Conservation (phyloP, 2,888 invertebrate genomes). For the Uloborus plumipes region DNA sequence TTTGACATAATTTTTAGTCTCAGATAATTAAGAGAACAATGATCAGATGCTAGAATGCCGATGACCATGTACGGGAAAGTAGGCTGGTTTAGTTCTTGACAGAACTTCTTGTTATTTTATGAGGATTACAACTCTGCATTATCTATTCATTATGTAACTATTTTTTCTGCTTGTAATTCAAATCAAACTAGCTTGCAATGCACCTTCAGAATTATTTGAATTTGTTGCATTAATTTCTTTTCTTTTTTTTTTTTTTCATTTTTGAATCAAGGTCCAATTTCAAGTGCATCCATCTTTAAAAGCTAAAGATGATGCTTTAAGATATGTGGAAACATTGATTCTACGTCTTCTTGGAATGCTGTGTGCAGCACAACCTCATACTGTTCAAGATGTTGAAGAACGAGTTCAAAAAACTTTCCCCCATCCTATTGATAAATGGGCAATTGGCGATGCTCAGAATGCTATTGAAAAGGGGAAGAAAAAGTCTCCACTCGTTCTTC, state of each 20-base stretch:
- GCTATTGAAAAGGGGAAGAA: slow-evolving; percentile 84
- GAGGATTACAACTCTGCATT: no score
- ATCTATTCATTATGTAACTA: no score
- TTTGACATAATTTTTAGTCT: no score
- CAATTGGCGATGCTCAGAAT: slow-evolving; percentile 88
- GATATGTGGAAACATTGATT: slow-evolving; percentile 92
- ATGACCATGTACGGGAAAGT: no score
- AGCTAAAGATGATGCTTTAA: slow-evolving; percentile 89
- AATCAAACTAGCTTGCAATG: background rate
- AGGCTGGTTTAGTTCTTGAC: no score
- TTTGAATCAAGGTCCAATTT: slow-evolving; percentile 81
- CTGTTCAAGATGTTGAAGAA: slow-evolving; percentile 90
- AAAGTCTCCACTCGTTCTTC: slow-evolving; percentile 80
- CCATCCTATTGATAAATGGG: slow-evolving; percentile 95
- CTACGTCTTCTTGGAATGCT: slow-evolving; percentile 88
- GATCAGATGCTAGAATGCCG: no score
- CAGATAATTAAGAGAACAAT: no score
- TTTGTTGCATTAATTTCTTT: no score
- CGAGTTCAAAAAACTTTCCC: slow-evolving; percentile 92
- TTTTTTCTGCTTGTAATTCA: background rate
- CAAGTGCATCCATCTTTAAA: slow-evolving; percentile 89
- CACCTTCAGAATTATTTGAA: no score
- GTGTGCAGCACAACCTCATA: slow-evolving; percentile 72
- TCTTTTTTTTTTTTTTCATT: background rate
- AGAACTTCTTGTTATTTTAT: no score